Evolutionary conservation across 2,797 vertebrate genomes (phyloP), one percentile per base, ranked within the genome.

Genomic region (Trichosurus vulpecula): DNA sequence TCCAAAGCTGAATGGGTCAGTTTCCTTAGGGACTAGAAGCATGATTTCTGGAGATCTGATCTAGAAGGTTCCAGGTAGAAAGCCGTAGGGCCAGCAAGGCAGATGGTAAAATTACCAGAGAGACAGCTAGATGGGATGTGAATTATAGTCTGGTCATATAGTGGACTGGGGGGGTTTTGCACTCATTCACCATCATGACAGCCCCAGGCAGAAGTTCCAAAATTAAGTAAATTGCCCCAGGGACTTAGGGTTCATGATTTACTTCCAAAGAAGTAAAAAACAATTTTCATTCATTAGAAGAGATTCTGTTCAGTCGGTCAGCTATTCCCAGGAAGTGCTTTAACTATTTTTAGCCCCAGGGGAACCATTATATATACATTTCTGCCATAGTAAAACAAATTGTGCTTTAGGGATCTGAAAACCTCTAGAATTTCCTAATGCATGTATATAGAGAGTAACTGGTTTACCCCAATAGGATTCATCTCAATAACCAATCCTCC

Each of bases 201-300:
- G 74, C 74, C 41, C 41, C 22, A 51, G 19, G n/a, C 41, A 47
- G n/a, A 81, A 81, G 74, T 81, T 81, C 16, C 41, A 81, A 81
- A 81, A 81, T 4, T 3, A 47, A 81, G 41, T 47, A 47, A 47
- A 47, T 81, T 81, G 74, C 74, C 41, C 16, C n/a, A 47, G 41
- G 19, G 74, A 47, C 8, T 81, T 41, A 41, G 74, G 74, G 41
- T 74, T 14, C 22, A 81, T 47, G 41, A 81, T 81, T 47, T 81
- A 81, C 22, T 47, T 81, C n/a, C n/a, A 10, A 93, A 95, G 31
- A 92, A 95, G 47, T 92, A 12, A 53, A 93, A 92, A 74, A 91
- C 19, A 31, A 3, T 0, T 96, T 95, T 55, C 19, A 57, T 30
- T 93, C 51, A 90, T 58, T 90, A 47, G 51, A 92, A 94, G 31